These are phyloP conservation scores for Liopterus haemorrhoidalis DNA, from an alignment of 2,888 invertebrate species.

Conservation along the genomic window DNA sequence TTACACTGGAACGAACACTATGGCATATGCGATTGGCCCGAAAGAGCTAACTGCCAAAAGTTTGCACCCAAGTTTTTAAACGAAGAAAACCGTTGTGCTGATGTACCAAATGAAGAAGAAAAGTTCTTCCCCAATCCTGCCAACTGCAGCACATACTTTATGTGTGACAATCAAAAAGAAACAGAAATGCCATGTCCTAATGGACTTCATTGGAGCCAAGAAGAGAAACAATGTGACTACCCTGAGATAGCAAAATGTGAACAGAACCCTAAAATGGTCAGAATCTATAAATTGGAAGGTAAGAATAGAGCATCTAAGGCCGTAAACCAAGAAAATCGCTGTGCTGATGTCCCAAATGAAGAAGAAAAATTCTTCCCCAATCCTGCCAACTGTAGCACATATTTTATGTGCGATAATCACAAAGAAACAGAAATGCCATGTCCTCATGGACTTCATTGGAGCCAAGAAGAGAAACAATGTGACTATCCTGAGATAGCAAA, in stretches of 20 bases:
- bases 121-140: conserved; percentile 14
- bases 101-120: conserved; percentile 8
- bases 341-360: conserved; percentile 11
- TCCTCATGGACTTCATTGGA: conserved; percentile 23
- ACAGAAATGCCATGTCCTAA: conserved; percentile 18
- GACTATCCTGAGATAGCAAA: conserved; percentile 23
- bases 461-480: conserved; percentile 16
- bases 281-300: too few species aligned
- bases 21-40: conserved; percentile 17
- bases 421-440: conserved; percentile 16
- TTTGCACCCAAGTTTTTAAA: not conserved
- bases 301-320: too few species aligned
- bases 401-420: conserved; percentile 16
- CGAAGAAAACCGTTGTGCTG: conserved; percentile 1
- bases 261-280: too few species aligned
- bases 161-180: conserved; percentile 15
- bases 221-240: conserved; percentile 16
- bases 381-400: conserved; percentile 13
- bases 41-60: conserved; percentile 7
- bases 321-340: too few species aligned
- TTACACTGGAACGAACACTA: conserved; percentile 10
- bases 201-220: conserved; percentile 22
- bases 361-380: conserved; percentile 9
- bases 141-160: conserved; percentile 16
- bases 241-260: conserved; percentile 13